A percentile compares a stretch with the other conserved stretches of the same genome.
Conservation (phyloP, 64 coral and sea anemone species). For the Orbicella faveolata region DNA sequence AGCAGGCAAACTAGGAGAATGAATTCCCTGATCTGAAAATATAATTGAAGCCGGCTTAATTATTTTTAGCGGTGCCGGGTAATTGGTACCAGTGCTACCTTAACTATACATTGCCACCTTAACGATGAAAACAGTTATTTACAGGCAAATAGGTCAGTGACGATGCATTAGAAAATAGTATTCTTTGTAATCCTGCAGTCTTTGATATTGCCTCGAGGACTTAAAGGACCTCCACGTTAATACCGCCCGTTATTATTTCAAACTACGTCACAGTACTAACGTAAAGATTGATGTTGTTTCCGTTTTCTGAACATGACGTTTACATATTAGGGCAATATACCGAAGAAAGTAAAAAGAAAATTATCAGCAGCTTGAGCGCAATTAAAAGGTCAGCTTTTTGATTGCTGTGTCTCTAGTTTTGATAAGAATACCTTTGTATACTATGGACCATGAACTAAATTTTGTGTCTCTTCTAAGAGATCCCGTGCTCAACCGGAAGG, state of each 20-base stretch:
- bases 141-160: neutral
- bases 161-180: neutral
- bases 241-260: neutral
- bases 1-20: neutral
- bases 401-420: too few species aligned
- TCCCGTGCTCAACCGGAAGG: neutral
- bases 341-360: neutral
- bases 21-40: neutral
- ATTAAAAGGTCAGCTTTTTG: neutral
- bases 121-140: neutral
- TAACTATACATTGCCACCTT: neutral
- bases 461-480: neutral
- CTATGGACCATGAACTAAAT: neutral
- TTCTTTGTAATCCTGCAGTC: neutral
- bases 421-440: neutral
- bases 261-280: neutral
- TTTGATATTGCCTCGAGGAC: neutral
- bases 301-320: conserved; percentile 19
- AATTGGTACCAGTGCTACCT: neutral
- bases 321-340: too few species aligned
- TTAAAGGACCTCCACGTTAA: neutral
- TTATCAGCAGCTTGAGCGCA: neutral
- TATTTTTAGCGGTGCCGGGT: neutral
- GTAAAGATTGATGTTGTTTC: neutral
- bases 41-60: neutral